Evolutionary conservation across 2,888 invertebrate genomes (phyloP).

Genomic region (Galeopsomyia nigrocyanea): DNA sequence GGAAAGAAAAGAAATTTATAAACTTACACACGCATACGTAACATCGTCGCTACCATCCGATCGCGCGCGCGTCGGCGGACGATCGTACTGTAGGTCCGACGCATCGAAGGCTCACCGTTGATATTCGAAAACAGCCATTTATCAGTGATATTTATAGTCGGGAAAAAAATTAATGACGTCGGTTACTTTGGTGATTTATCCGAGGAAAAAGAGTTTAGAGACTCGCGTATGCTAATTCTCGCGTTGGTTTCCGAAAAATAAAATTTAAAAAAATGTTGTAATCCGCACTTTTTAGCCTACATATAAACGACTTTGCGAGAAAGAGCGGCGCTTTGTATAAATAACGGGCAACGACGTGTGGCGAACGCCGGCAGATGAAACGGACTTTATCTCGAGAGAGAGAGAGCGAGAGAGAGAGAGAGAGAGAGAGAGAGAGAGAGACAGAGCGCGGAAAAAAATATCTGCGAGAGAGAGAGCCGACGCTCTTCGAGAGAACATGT

Average conservation of each 20-base stretch:
- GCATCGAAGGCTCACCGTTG: constrained; percentile 28
- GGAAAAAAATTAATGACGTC: constrained; percentile 39
- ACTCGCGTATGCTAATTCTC: constrained; percentile 34
- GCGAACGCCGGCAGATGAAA: constrained; percentile 48
- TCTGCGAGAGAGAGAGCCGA: constrained; percentile 21
- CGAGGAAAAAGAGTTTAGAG: constrained; percentile 23
- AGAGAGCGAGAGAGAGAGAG: constrained; percentile 16
- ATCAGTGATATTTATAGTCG: constrained; percentile 48
- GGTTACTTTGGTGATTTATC: constrained; percentile 45
- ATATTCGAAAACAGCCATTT: constrained; percentile 48
- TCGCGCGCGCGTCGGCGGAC: too few relatives aligned
- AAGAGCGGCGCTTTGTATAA: constrained; percentile 35
- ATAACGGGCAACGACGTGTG: constrained; percentile 42
- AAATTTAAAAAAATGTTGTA: constrained; percentile 10
- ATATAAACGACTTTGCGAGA: neutral
- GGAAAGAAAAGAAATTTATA: too few relatives aligned
- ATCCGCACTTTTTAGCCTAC: constrained; percentile 7
- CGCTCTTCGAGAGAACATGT: constrained; percentile 40
- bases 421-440: too few relatives aligned
- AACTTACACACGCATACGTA: too few relatives aligned
- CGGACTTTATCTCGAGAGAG: constrained; percentile 44
- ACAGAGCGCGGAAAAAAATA: constrained; percentile 34
- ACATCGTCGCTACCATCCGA: too few relatives aligned
- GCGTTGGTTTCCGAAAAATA: constrained; percentile 1
- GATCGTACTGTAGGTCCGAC: neutral